Evolutionary conservation across 2,888 invertebrate species (phyloP), one percentile per base, ranked within the genome.

Genomic region (Spodoptera picta): DNA sequence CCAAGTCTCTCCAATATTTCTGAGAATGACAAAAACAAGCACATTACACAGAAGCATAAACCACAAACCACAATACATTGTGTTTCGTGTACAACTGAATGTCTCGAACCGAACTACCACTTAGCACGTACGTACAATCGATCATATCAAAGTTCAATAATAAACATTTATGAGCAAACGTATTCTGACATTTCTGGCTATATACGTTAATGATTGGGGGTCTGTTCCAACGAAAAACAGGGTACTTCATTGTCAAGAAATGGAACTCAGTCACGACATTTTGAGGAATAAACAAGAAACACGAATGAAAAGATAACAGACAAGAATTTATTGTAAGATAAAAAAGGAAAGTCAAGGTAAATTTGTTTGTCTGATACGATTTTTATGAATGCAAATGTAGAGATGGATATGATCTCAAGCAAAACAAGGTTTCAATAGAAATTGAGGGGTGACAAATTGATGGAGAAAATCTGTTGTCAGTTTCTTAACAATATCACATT

Each of bases 251-350:
- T 23, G n/a, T 12, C 31, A 55, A 66, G 52, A 65, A 75, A 75
- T 63, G 50, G 53, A 41, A 24, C n/a, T 44, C 12, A 60, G 65
- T 65, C 72, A 75, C 74, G 74, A 51, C 44, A 75, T 57, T 65
- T 55, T 11, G 11, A 59, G 27, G 27, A 48, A 59, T 48, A 59
- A 19, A 43, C 45, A 42, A 54, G n/a, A 46, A 3, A 43, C 36
- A 47, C 27, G 47, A 23, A n/a, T 48, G 58, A 57, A 14, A 44
- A 4, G 9, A 41, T 12, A 24, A 44, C 27, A 14, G n/a, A 36
- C 7, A 24, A 14, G 42, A 11, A 9, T 36, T 36, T 36, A 36
- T 6, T 9, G 9, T 5, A 9, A 9, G 9, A 36, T 36, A 36
- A 36, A 36, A 19, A 9, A 36, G 9, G 6, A 36, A 36, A 36